These are phyloP conservation scores for Ageneiosus marmoratus DNA, from an alignment of 2,113 vertebrate genomes.

Conservation along the genomic window DNA sequence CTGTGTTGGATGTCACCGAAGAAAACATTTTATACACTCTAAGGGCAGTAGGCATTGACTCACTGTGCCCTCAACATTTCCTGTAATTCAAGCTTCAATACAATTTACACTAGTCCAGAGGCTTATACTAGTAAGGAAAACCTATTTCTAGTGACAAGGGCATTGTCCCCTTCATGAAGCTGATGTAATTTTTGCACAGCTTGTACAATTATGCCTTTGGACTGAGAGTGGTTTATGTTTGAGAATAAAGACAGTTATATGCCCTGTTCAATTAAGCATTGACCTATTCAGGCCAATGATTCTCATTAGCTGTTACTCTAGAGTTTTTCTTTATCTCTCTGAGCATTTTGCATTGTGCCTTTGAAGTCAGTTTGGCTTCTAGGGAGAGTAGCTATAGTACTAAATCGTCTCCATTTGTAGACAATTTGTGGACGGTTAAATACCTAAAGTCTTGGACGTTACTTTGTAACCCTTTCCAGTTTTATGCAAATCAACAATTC, in stretches of 20 bases:
- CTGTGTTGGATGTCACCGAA: not conserved
- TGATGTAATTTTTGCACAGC: not conserved
- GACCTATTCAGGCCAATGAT: no score
- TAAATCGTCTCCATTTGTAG: no score
- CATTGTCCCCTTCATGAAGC: not conserved
- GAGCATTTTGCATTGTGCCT: no score
- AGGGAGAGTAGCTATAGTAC: no score
- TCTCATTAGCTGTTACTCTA: no score
- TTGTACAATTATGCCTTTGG: not conserved
- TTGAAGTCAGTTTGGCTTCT: no score
- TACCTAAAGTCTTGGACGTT: no score
- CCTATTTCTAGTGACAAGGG: not conserved
- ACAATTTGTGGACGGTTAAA: no score
- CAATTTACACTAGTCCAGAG: not conserved
- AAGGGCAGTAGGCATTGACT: not conserved
- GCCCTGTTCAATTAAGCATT: slow-evolving; percentile 27
- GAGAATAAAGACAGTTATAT: slow-evolving; percentile 2
- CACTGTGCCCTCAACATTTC: not conserved
- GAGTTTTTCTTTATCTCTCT: no score
- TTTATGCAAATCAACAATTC: no score
- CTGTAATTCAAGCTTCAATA: slow-evolving; percentile 9
- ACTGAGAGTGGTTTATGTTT: slow-evolving; percentile 4
- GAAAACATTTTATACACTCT: not conserved
- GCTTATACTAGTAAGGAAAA: not conserved
- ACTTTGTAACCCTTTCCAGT: no score